Base-by-base conservation (phyloP, 35 echinoderm and acorn worm genomes). In the Apostichopus japonicus region DNA sequence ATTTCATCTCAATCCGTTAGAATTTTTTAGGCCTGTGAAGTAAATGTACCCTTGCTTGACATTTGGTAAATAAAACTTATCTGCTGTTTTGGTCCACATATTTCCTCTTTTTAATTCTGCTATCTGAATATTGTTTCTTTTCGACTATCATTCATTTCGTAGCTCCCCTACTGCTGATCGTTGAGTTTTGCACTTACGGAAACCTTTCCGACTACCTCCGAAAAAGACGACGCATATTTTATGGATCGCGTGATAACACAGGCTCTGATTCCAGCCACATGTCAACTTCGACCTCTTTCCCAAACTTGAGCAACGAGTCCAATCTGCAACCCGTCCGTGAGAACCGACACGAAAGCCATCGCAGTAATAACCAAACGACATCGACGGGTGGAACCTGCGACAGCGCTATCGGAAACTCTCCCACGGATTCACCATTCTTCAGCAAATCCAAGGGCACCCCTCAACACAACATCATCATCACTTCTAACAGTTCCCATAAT, bases 141-240 rank as follows among this genome's bases (percentile, higher is more conserved):
- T 65, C 62, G 16, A 13, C 19, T 11, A 67, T 15, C 19, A 9
- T 62, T 58, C 56, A 24, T 24, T 62, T 63, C 33, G 56, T 91
- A 96, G 95, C 93, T 25, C 93, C 95, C 10, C 84, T 96, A 21
- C 78, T 96, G 58, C 84, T 96, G 8, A 99, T 99, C 21, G 95
- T 99, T 17, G 97, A 99, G 77, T 99, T 81, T 88, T 99, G 97
- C 77, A 81, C 83, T 3, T 92, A 92, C 67, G 97, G 97, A n/a
- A 99, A 99, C 92, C 70, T 99, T 5, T 93, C 90, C 1, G 95
- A 99, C 21, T 99, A 93, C 67, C 92, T 99, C 6, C 90, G 95
- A 8, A 95, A 95, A 22, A 96, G 94, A 86, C 91, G 97, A 14
- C 84, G 94, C n/a, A 72, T 77, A 53, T 97, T 97, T 58, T 73